Conservation (phyloP, 2,113 vertebrate genomes). For the Dasyprocta punctata region DNA sequence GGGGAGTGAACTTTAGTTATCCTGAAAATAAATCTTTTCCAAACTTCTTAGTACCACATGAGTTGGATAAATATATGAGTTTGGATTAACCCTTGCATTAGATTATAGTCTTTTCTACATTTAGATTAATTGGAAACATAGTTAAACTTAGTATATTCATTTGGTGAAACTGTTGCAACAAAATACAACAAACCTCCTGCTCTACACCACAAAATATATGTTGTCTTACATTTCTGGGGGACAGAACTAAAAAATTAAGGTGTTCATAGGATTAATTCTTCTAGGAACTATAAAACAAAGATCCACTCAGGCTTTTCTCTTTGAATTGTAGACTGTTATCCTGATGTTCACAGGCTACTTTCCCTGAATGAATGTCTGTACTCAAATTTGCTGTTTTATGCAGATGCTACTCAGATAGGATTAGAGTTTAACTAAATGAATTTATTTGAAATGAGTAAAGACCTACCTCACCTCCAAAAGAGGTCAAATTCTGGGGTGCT, state of each 20-base stretch:
- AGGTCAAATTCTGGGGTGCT: neutral
- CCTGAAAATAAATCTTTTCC: neutral
- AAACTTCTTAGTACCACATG: slow-evolving; percentile 17
- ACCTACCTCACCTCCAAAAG: neutral
- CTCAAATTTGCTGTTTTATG: neutral
- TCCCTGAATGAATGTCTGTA: neutral
- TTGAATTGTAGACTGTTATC: neutral
- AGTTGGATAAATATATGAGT: slow-evolving; percentile 12
- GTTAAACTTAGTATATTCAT: neutral
- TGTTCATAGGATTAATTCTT: neutral
- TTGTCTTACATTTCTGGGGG: neutral
- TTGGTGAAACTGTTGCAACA: neutral
- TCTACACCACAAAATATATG: neutral
- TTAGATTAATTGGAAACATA: neutral
- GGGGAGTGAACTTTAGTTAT: neutral
- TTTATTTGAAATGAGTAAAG: slow-evolving; percentile 27
- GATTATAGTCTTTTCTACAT: neutral
- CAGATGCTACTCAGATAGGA: neutral
- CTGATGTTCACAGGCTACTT: neutral
- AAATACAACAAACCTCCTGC: neutral
- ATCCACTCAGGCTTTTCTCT: neutral
- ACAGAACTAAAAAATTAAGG: neutral
- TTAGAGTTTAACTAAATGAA: neutral
- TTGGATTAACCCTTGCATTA: neutral
- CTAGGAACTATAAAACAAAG: neutral